Percentiles rank a stretch among this genome's conserved stretches.
Conservation (phyloP, 1,140 invertebrate genomes). For the Physella acuta region DNA sequence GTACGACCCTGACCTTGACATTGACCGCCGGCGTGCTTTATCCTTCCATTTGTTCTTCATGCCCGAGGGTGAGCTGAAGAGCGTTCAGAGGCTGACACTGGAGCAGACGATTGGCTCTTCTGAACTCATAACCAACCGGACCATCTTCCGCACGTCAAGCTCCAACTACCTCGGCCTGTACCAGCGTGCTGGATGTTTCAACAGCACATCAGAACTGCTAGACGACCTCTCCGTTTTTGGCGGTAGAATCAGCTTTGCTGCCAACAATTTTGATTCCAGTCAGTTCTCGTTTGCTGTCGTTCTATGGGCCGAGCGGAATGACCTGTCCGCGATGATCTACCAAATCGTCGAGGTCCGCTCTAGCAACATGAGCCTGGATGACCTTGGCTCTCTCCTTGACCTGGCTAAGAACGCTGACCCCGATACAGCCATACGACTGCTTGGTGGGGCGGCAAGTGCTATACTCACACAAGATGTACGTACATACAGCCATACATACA, state of each 20-base stretch:
- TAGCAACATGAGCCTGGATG: constrained; percentile 38
- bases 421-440: constrained; percentile 35
- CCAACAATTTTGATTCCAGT: constrained; percentile 34
- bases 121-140: constrained; percentile 30
- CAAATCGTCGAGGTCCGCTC: constrained; percentile 36
- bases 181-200: constrained; percentile 37
- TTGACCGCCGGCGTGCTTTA: constrained; percentile 35
- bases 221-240: constrained; percentile 34
- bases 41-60: constrained; percentile 45
- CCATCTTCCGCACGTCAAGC: constrained; percentile 37
- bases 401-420: constrained; percentile 35
- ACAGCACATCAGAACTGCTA: constrained; percentile 17
- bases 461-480: constrained; percentile 35
- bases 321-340: constrained; percentile 27
- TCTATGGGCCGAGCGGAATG: constrained; percentile 46
- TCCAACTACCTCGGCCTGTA: constrained; percentile 41
- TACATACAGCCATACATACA: too few species aligned
- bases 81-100: constrained; percentile 20
- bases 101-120: constrained; percentile 28
- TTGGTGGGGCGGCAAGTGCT: constrained; percentile 30
- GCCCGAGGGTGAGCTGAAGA: constrained; percentile 30
- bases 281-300: constrained; percentile 38
- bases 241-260: constrained; percentile 42
- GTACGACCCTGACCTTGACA: constrained; percentile 49
- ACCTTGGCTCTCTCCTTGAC: constrained; percentile 37